Base-by-base conservation (phyloP, 2,888 invertebrate genomes). In the Tiliacea aurago region DNA sequence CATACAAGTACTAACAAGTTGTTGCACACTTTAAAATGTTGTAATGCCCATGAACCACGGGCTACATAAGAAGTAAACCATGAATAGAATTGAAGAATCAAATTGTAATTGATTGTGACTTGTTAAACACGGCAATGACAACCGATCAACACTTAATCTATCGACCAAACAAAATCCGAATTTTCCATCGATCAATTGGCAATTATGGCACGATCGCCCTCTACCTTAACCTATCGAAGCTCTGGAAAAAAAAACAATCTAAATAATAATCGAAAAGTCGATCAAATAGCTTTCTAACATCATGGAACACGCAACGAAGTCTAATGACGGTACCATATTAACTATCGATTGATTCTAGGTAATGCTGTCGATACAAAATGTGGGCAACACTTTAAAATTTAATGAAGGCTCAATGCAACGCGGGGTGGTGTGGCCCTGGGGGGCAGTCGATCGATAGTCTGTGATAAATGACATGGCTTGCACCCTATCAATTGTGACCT, bases 341-440 rank as follows among this genome's bases (percentile, higher is more conserved):
- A 41, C 11, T 23, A 85, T 84, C 68, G 84, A 84, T 83, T 83
- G 53, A 20, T 59, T 68, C 41, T 51, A 23, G 13, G 58, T 58
- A 78, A 23, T 49, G 49, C 13, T 4, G 33, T 33, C 45, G 51
- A 62, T 65, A 28, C 43, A 2, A n/a, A 65, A 75, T 15, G 37
- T 28, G n/a, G 49, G 1, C 13, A 53, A 13, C 13, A 37, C 5
- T 73, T 85, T 67, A 77, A 75, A 84, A 61, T 53, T 67, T 45
- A 65, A 72, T 69, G 49, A 65, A 63, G 37, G 37, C 49, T 68
- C 28, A 71, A 53, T 74, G 61, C 45, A 13, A 37, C 28, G 15
- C 33, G 6, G 41, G 4, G n/a, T 9, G 13, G 18, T 43, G 7
- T 43, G 58, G 1, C 70, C 59, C 55, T 64, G 64, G 6, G 23